These are phyloP conservation scores for Sorex fumeus DNA, from an alignment of 2,113 vertebrate genomes.

Conservation along the genomic window DNA sequence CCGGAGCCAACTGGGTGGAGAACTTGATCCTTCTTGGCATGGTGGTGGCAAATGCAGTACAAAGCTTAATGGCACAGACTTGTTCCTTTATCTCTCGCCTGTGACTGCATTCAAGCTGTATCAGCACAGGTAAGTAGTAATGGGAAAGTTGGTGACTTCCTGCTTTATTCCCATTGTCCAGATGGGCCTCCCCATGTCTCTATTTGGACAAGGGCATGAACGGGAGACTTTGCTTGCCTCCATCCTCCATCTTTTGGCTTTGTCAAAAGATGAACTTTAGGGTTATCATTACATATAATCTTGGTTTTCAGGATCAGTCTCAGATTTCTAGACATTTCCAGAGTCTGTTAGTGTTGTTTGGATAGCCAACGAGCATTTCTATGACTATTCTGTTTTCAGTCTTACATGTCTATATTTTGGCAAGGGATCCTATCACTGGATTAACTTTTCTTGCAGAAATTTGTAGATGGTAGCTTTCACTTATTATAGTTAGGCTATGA, in stretches of 20 bases:
- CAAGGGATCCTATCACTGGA: accelerated
- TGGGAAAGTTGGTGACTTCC: background rate
- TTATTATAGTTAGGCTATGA: background rate
- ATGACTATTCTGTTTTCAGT: too few species aligned
- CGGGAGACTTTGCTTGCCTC: background rate
- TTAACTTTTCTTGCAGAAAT: background rate
- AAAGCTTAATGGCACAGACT: too few species aligned
- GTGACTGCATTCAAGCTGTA: background rate
- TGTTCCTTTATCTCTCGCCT: accelerated
- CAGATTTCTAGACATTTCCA: background rate
- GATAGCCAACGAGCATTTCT: background rate
- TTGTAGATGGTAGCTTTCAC: too few species aligned
- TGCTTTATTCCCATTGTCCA: accelerated
- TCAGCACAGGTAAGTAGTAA: background rate
- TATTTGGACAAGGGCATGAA: too few species aligned
- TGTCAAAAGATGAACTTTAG: background rate
- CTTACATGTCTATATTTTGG: accelerated
- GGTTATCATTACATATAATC: background rate
- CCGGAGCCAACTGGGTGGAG: too few species aligned
- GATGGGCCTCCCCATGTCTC: background rate
- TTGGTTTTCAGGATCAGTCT: background rate
- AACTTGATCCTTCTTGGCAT: too few species aligned
- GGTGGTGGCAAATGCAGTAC: too few species aligned
- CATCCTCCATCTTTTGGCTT: background rate
- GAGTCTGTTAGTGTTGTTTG: accelerated